These are phyloP conservation scores for Leistus spinibarbis DNA, from an alignment of 2,888 invertebrate species.

Conservation along the genomic window DNA sequence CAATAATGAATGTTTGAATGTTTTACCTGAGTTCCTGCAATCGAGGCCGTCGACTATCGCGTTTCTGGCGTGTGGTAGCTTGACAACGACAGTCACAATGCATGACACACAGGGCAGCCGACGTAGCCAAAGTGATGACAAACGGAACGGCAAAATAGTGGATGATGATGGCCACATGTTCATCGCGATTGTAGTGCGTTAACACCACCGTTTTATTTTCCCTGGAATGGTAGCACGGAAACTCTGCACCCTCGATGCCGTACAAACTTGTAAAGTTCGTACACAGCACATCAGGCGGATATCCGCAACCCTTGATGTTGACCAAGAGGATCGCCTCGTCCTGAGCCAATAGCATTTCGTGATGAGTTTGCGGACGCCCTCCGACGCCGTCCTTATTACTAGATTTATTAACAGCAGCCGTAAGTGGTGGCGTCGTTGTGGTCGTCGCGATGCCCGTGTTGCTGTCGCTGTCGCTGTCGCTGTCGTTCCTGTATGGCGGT, in stretches of 20 bases:
- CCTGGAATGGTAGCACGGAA: constrained; percentile 73
- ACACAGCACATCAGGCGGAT: constrained; percentile 78
- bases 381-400: neutral
- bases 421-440: constrained; percentile 48
- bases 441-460: neutral
- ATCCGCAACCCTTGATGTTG: constrained; percentile 85
- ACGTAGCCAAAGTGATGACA: constrained; percentile 82
- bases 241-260: constrained; percentile 70
- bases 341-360: constrained; percentile 50
- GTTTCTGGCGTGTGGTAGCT: constrained; percentile 68
- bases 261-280: constrained; percentile 74
- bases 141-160: constrained; percentile 85
- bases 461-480: constrained; percentile 10
- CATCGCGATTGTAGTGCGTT: constrained; percentile 81
- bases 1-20: constrained; percentile 29
- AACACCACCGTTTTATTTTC: constrained; percentile 83
- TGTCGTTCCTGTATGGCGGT: constrained; percentile 22
- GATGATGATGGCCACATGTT: constrained; percentile 81
- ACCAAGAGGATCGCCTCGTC: constrained; percentile 69
- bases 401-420: constrained; percentile 43
- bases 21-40: constrained; percentile 62
- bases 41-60: constrained; percentile 69
- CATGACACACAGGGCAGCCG: constrained; percentile 83
- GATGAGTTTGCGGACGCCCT: constrained; percentile 35
- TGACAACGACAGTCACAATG: constrained; percentile 84